Percentiles rank a stretch among this genome's conserved stretches.
Evolutionary conservation across 1,140 invertebrate species (phyloP).

Genomic region (Sipha flava): DNA sequence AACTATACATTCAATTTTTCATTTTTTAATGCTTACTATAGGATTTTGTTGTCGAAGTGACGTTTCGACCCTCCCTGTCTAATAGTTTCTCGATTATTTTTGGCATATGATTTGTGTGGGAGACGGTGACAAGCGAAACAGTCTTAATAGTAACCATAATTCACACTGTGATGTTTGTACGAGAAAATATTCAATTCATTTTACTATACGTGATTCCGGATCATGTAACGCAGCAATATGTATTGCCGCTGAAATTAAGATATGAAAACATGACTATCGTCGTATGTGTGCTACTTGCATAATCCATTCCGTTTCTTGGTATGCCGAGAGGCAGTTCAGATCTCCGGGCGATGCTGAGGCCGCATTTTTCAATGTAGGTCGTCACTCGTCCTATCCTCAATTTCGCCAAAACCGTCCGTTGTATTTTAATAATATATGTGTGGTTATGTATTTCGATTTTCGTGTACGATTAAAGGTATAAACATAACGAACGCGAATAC

Average conservation of each 20-base stretch:
- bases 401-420: background rate
- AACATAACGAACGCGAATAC: background rate
- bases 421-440: background rate
- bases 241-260: background rate
- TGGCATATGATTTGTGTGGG: background rate
- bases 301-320: slow-evolving; percentile 10
- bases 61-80: background rate
- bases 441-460: background rate
- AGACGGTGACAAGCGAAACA: background rate
- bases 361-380: slow-evolving; percentile 31
- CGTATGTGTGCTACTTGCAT: slow-evolving; percentile 20
- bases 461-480: background rate
- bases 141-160: background rate
- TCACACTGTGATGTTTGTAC: background rate
- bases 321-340: background rate
- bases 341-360: slow-evolving; percentile 12
- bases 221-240: background rate
- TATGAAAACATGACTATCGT: background rate
- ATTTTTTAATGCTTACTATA: background rate
- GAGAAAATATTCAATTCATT: background rate
- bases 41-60: background rate
- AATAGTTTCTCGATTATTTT: slow-evolving; percentile 16
- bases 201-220: background rate
- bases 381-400: slow-evolving; percentile 12
- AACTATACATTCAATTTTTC: slow-evolving; percentile 3